Evolutionary conservation across 2,113 vertebrate genomes (phyloP).

Genomic region (Leuciscus idus): DNA sequence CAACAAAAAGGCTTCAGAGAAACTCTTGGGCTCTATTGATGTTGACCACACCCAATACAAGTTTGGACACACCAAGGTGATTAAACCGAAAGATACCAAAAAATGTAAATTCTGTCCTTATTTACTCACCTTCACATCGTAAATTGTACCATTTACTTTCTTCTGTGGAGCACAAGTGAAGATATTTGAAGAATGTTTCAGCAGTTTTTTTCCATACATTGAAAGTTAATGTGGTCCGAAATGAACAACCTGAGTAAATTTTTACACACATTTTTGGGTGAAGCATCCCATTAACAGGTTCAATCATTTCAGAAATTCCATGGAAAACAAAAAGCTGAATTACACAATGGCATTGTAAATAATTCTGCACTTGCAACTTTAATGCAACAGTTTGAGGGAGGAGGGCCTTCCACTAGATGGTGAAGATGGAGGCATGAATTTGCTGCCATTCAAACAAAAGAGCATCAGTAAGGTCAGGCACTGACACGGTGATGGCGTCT

Average conservation of each 20-base stretch:
- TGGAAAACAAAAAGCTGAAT: background rate
- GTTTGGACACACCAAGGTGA: constrained; percentile 91
- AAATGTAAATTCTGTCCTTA: background rate
- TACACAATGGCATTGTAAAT: background rate
- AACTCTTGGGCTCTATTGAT: constrained; percentile 85
- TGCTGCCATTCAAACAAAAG: too few relatives aligned
- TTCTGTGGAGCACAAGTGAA: background rate
- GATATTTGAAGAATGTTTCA: background rate
- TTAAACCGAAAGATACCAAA: background rate
- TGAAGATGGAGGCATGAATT: too few relatives aligned
- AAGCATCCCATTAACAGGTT: background rate
- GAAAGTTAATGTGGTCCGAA: background rate
- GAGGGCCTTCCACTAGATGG: too few relatives aligned
- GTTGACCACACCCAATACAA: constrained; percentile 89
- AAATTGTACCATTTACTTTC: background rate
- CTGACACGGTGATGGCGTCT: too few relatives aligned
- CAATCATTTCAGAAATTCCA: background rate
- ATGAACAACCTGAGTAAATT: background rate
- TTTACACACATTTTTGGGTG: background rate
- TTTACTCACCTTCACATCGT: background rate
- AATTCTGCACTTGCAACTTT: background rate
- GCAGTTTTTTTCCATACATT: background rate
- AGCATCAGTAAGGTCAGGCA: too few relatives aligned
- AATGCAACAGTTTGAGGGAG: too few relatives aligned
- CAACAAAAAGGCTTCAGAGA: constrained; percentile 89